Conservation (phyloP, 2,797 vertebrate genomes). For the Helarctos malayanus region DNA sequence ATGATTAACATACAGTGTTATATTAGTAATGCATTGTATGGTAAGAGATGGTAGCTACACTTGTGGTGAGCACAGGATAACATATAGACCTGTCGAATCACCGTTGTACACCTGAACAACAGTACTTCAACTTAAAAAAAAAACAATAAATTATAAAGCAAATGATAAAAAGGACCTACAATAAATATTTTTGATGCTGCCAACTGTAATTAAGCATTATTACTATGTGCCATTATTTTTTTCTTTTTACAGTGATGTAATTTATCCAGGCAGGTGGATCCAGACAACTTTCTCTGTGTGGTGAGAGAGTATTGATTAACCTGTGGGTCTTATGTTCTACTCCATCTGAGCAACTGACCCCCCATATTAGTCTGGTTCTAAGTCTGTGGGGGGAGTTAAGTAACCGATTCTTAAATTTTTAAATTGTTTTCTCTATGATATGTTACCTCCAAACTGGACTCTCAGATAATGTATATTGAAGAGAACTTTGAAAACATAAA, state of each 20-base stretch:
- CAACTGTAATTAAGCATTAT: background rate
- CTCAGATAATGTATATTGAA: constrained; percentile 70
- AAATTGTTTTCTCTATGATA: constrained; percentile 37
- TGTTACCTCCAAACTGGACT: background rate
- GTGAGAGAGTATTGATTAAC: background rate
- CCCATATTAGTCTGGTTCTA: background rate
- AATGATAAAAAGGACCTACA: background rate
- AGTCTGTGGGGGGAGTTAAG: background rate
- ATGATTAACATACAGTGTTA: background rate
- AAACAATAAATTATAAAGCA: background rate
- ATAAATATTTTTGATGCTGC: background rate
- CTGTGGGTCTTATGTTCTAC: background rate
- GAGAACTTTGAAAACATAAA: constrained; percentile 80
- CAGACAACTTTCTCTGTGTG: background rate
- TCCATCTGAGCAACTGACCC: background rate
- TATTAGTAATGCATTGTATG: background rate
- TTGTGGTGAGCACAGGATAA: background rate
- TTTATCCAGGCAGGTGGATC: background rate
- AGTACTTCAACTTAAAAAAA: background rate
- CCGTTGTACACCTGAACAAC: background rate
- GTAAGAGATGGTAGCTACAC: background rate
- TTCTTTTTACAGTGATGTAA: background rate
- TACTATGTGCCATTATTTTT: background rate
- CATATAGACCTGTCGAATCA: background rate
- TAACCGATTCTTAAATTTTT: constrained; percentile 27